Conservation (phyloP, 2,113 vertebrate species). For the Oryzias celebensis region DNA sequence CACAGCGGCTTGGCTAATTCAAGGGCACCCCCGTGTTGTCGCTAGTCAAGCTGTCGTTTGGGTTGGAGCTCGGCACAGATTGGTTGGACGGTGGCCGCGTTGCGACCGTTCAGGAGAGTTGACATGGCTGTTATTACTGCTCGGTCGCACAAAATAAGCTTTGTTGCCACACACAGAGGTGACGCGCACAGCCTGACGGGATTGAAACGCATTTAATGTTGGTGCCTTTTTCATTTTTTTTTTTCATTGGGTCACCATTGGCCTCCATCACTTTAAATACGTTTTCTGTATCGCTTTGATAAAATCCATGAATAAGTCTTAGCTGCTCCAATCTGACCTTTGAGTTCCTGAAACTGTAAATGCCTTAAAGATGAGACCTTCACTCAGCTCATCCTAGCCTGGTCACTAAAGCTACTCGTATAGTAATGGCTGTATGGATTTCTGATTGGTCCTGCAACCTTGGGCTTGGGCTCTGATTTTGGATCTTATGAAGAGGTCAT, state of each 20-base stretch:
- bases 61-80: constrained; percentile 6
- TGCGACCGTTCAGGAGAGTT: constrained; percentile 27
- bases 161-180: constrained; percentile 16
- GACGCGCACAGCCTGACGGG: constrained; percentile 33
- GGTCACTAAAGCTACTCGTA: constrained; percentile 24
- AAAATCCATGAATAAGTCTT: not conserved
- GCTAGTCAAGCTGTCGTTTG: constrained; percentile 25
- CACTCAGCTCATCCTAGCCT: constrained; percentile 2
- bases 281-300: not conserved
- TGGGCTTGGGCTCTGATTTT: constrained; percentile 56
- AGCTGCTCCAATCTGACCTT: not conserved
- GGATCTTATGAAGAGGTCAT: constrained; percentile 23
- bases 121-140: constrained; percentile 21
- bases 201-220: constrained; percentile 21
- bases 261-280: not conserved
- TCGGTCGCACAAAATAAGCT: constrained; percentile 4
- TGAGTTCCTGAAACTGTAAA: constrained; percentile 8
- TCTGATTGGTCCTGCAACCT: not conserved
- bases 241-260: too few relatives aligned
- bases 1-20: constrained; percentile 13
- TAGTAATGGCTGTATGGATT: constrained; percentile 24
- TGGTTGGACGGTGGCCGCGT: constrained; percentile 28
- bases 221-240: not conserved
- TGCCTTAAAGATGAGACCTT: constrained; percentile 14
- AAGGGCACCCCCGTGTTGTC: constrained; percentile 40